Conservation (phyloP, 2,888 invertebrate species). For the Dyspetes luteomarginatus region DNA sequence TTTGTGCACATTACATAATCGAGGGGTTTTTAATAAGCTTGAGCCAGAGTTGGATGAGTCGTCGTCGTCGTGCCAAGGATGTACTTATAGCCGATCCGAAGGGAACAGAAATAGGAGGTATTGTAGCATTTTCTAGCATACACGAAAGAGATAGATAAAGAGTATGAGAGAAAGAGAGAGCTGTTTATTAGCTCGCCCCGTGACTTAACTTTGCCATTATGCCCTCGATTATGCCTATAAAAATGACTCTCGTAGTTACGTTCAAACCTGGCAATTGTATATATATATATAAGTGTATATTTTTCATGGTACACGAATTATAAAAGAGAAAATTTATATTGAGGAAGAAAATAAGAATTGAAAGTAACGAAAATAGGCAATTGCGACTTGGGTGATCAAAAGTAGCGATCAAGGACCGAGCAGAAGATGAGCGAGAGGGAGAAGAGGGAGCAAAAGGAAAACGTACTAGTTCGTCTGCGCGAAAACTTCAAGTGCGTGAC, state of each 20-base stretch:
- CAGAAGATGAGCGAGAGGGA: neutral
- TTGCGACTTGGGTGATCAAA: neutral
- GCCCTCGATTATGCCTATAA: neutral
- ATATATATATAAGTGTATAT: neutral
- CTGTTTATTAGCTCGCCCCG: slow-evolving; percentile 30
- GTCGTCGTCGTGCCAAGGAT: slow-evolving; percentile 71
- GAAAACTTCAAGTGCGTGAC: slow-evolving; percentile 63
- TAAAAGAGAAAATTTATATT: neutral
- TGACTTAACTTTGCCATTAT: slow-evolving; percentile 36
- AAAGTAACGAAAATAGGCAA: neutral
- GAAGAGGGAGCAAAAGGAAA: slow-evolving; percentile 30
- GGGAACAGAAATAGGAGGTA: slow-evolving; percentile 73
- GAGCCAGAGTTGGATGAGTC: slow-evolving; percentile 67
- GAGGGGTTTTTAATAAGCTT: slow-evolving; percentile 71
- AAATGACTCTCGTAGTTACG: neutral
- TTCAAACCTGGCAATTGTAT: neutral
- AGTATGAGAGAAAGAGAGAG: neutral
- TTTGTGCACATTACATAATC: slow-evolving; percentile 66
- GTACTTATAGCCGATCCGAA: slow-evolving; percentile 67
- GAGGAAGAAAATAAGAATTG: neutral
- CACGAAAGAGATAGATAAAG: slow-evolving; percentile 28
- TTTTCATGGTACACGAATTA: neutral
- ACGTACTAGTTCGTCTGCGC: slow-evolving; percentile 26
- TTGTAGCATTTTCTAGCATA: slow-evolving; percentile 70
- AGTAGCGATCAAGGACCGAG: neutral